Evolutionary conservation across 1,140 invertebrate genomes (phyloP).

Genomic region (Odontomachus brunneus): DNA sequence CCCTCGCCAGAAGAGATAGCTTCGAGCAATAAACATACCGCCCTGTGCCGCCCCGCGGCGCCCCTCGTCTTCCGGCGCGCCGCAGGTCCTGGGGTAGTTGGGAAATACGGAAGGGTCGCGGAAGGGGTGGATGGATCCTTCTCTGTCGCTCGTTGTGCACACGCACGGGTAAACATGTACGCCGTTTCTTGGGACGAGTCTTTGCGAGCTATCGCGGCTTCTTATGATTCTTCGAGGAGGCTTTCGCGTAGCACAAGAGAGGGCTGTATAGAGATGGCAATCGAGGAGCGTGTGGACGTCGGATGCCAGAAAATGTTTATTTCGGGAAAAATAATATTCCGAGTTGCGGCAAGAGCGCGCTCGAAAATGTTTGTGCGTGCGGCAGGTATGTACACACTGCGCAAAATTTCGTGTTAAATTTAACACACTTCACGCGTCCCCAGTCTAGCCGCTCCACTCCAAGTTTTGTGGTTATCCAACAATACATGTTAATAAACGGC

Average conservation of each 20-base stretch:
- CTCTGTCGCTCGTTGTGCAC: slow-evolving; percentile 59
- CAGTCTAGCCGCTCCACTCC: no score
- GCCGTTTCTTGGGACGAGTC: slow-evolving; percentile 44
- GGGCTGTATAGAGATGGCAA: background rate
- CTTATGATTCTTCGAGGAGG: slow-evolving; percentile 36
- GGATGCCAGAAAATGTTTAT: background rate
- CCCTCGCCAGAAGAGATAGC: slow-evolving; percentile 83
- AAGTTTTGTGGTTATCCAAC: no score
- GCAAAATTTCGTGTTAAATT: no score
- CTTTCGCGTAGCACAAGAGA: background rate
- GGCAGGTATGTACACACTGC: no score
- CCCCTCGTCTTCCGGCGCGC: slow-evolving; percentile 52
- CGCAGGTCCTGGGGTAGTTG: slow-evolving; percentile 51
- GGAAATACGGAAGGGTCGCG: slow-evolving; percentile 46
- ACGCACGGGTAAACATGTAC: slow-evolving; percentile 61
- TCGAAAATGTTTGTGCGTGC: no score
- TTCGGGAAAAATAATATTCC: background rate
- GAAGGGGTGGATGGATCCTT: slow-evolving; percentile 56
- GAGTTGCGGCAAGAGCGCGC: background rate
- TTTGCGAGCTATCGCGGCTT: slow-evolving; percentile 4
- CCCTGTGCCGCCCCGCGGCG: slow-evolving; percentile 58
- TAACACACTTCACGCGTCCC: no score
- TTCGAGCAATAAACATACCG: slow-evolving; percentile 84
- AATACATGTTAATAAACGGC: no score
- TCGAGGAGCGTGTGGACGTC: slow-evolving; percentile 1